Evolutionary conservation across 2,113 vertebrate genomes (phyloP).

Genomic region (Mobula birostris): DNA sequence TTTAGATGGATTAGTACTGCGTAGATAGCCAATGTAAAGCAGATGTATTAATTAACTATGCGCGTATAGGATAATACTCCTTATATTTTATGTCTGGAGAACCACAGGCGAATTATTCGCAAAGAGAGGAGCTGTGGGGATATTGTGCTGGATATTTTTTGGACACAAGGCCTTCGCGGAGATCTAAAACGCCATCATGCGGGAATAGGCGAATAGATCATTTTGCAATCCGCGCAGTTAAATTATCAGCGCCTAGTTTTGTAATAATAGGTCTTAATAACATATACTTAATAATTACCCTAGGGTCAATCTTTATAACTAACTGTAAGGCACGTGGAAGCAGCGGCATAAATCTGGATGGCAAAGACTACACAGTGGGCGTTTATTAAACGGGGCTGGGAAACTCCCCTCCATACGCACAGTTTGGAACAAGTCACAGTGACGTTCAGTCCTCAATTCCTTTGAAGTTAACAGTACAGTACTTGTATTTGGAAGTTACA

Average conservation of each 20-base stretch:
- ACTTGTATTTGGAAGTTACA: not conserved
- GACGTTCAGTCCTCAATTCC: not conserved
- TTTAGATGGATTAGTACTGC: not conserved
- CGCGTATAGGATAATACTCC: not conserved
- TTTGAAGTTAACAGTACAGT: not conserved
- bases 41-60: not conserved
- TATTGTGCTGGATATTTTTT: not conserved
- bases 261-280: constrained; percentile 24
- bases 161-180: not conserved
- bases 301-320: constrained; percentile 21
- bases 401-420: not conserved
- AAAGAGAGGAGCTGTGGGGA: not conserved
- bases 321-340: not conserved
- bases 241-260: constrained; percentile 14
- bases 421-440: not conserved
- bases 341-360: constrained; percentile 15
- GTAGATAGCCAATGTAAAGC: not conserved
- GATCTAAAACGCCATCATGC: constrained; percentile 27
- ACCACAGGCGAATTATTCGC: not conserved
- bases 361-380: not conserved
- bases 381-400: constrained; percentile 4
- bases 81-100: not conserved
- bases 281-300: constrained; percentile 28
- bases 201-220: constrained; percentile 12
- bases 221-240: not conserved